phyloP scores from a whole-genome alignment of 2,888 invertebrate species.

The Lamproptera curius region DNA sequence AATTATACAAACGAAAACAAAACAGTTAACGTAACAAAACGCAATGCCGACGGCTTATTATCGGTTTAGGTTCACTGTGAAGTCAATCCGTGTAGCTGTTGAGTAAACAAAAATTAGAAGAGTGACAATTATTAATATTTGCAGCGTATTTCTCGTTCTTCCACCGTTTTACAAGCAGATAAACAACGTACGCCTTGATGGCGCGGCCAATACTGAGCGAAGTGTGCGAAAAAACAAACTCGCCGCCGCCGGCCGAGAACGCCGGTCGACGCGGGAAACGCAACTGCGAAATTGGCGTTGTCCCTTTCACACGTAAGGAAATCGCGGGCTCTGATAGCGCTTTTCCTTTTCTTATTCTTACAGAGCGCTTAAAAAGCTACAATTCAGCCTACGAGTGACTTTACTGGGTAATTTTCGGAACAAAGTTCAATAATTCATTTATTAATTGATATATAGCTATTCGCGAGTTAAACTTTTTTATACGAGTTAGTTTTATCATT shows the following conservation, averaged over 20 bases:
- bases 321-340: slow-evolving; percentile 16
- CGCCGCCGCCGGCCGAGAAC: slow-evolving; percentile 39
- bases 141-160: slow-evolving; percentile 41
- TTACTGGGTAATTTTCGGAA: slow-evolving; percentile 23
- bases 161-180: slow-evolving; percentile 35
- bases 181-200: slow-evolving; percentile 48
- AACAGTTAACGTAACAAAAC: slow-evolving; percentile 35
- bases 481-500: no score
- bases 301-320: slow-evolving; percentile 43
- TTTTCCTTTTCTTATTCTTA: slow-evolving; percentile 41
- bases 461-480: no score
- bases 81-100: slow-evolving; percentile 26
- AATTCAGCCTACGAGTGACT: slow-evolving; percentile 35
- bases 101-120: slow-evolving; percentile 37
- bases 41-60: slow-evolving; percentile 23
- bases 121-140: slow-evolving; percentile 37
- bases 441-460: no score
- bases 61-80: slow-evolving; percentile 26
- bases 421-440: neutral
- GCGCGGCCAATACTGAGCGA: slow-evolving; percentile 59
- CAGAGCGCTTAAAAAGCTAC: slow-evolving; percentile 29
- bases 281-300: slow-evolving; percentile 48
- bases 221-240: slow-evolving; percentile 48
- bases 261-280: slow-evolving; percentile 39
- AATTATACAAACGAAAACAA: slow-evolving; percentile 47